Base-by-base conservation (phyloP, 2,888 invertebrate species). In the Tetramorium bicarinatum region DNA sequence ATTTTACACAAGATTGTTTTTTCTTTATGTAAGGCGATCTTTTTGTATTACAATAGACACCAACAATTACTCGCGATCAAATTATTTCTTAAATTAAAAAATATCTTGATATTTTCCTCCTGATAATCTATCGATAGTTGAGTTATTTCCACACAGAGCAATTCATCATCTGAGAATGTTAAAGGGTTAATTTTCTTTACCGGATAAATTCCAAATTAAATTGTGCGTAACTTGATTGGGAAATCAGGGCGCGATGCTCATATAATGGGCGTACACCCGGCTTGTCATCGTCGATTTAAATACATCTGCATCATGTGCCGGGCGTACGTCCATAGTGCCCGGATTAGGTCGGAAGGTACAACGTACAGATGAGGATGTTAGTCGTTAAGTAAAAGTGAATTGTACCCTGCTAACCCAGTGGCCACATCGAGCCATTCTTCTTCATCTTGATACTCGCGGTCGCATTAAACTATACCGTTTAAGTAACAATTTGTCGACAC, bases 361-460 rank as follows among this genome's bases (percentile, higher is more conserved):
- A 93, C 91, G 88, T 87, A 89, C 91, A 91, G 91, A 93, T 93
- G 92, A 93, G 93, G 93, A 93, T 93, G 93, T 93, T 90, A 91
- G 92, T 93, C 89, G 93, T 93, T 93, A 93, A 91, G 91, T 91
- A 92, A 91, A 93, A 93, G 91, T 92, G 92, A 93, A 92, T 93
- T 91, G 92, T 91, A 92, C 91, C 92, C 91, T 93, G 93, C 93
- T 93, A 93, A 94, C 91, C 92, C 88, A 91, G 90, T 92, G 91
- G 88, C 88, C 88, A 89, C 87, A 91, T 91, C 89, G 86, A 88
- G 89, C 85, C 87, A 89, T 89, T 90, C 90, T 91, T 83, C 89
- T 90, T 90, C 88, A 88, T 92, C 90, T 92, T 92, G 85, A 82
- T 82, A 87, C 87, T 88, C 84, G 64, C 41, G 47, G 69, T 25